These are phyloP conservation scores for Lasioglossum albipes DNA, from an alignment of 1,140 invertebrate genomes.

Conservation along the genomic window DNA sequence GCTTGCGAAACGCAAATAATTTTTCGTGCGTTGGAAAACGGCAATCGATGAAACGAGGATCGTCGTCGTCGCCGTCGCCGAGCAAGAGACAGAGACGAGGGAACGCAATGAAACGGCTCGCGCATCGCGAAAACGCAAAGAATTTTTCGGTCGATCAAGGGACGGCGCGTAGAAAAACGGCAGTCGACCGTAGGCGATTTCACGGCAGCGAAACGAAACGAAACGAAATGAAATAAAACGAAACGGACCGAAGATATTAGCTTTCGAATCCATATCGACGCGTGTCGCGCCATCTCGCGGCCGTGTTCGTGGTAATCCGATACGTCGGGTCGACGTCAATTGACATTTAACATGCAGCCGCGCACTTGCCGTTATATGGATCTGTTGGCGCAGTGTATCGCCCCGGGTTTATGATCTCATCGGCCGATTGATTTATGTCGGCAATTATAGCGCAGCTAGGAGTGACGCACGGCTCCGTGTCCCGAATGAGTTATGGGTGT, in stretches of 20 bases:
- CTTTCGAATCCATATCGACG: constrained; percentile 27
- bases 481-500: constrained; percentile 79
- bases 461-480: constrained; percentile 77
- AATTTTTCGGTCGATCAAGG: fast-evolving
- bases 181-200: not conserved
- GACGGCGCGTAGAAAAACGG: not conserved
- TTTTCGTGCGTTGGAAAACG: not conserved
- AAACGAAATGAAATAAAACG: too few species aligned
- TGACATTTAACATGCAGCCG: constrained; percentile 77
- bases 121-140: not conserved
- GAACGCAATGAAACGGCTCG: not conserved
- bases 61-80: too few species aligned
- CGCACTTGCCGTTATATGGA: constrained; percentile 74
- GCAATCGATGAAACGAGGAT: not conserved
- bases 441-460: constrained; percentile 79
- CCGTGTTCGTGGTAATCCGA: constrained; percentile 61
- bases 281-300: constrained; percentile 56
- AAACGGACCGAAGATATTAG: constrained; percentile 26
- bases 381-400: constrained; percentile 75
- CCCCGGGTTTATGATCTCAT: constrained; percentile 80
- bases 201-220: not conserved
- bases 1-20: not conserved
- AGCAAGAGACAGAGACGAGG: not conserved
- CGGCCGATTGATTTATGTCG: constrained; percentile 80
- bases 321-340: constrained; percentile 70